Evolutionary conservation across 2,797 vertebrate species (phyloP).

Genomic region (Cossypha polioptera): DNA sequence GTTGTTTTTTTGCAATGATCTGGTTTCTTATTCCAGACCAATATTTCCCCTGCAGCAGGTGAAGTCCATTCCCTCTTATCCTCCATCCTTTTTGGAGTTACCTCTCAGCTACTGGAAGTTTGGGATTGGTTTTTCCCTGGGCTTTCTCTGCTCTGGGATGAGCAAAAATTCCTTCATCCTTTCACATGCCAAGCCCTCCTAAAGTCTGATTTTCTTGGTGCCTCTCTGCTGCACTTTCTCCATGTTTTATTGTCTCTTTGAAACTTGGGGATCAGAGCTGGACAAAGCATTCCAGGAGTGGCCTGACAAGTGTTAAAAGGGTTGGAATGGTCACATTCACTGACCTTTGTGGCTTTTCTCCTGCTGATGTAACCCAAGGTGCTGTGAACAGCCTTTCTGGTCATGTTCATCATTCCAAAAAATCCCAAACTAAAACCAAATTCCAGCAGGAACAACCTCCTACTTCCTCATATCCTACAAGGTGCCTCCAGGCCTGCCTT

Average conservation of each 20-base stretch:
- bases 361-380: background rate
- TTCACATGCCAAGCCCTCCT: background rate
- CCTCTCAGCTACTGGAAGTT: background rate
- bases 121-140: background rate
- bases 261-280: background rate
- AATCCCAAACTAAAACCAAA: background rate
- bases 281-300: background rate
- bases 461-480: background rate
- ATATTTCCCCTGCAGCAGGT: background rate
- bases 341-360: background rate
- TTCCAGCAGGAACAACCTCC: background rate
- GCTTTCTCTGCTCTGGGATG: background rate
- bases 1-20: background rate
- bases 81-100: background rate
- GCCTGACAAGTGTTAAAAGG: background rate
- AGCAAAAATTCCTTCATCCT: background rate
- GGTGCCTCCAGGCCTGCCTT: background rate
- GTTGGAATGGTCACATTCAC: background rate
- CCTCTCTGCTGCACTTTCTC: background rate
- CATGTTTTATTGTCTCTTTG: background rate
- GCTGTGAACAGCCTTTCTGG: background rate
- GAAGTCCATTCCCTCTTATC: background rate
- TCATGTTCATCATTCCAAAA: background rate
- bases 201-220: rapidly evolving
- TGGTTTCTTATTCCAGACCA: background rate